phyloP scores from a whole-genome alignment of 2,888 invertebrate genomes.

The Aporophyla lueneburgensis region DNA sequence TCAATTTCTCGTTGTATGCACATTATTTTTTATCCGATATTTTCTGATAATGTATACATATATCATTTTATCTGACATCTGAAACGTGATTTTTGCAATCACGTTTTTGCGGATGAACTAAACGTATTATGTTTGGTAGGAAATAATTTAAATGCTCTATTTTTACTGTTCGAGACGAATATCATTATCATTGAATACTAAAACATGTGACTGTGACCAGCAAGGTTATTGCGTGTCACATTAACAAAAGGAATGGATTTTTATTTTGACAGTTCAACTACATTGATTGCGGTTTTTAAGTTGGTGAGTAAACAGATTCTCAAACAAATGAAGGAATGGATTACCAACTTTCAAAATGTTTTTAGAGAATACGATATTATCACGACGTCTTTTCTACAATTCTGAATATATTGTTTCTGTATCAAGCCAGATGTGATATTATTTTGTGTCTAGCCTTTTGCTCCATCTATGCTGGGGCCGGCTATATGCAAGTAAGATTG shows the following conservation, averaged over 20 bases:
- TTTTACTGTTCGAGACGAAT: neutral
- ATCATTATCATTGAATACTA: neutral
- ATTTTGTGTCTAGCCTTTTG: neutral
- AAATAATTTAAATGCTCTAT: no score
- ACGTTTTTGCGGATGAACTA: constrained; percentile 8
- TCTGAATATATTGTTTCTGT: no score
- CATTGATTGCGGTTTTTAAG: no score
- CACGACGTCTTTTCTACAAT: neutral
- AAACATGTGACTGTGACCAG: neutral
- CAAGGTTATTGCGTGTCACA: no score
- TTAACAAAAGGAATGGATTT: no score
- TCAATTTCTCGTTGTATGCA: constrained; percentile 62
- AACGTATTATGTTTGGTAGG: neutral
- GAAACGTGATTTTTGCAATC: constrained; percentile 35
- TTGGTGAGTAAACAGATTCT: no score
- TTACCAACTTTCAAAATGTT: no score
- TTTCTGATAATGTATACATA: constrained; percentile 30
- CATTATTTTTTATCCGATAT: constrained; percentile 48
- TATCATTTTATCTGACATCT: neutral
- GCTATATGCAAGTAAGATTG: no score
- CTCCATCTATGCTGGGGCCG: no score
- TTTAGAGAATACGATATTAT: neutral
- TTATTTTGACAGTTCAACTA: no score
- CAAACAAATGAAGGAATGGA: no score
- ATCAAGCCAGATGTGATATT: neutral